phyloP scores from a whole-genome alignment of 92 coral and sea anemone species.

The Parazoanthus atlanticus region DNA sequence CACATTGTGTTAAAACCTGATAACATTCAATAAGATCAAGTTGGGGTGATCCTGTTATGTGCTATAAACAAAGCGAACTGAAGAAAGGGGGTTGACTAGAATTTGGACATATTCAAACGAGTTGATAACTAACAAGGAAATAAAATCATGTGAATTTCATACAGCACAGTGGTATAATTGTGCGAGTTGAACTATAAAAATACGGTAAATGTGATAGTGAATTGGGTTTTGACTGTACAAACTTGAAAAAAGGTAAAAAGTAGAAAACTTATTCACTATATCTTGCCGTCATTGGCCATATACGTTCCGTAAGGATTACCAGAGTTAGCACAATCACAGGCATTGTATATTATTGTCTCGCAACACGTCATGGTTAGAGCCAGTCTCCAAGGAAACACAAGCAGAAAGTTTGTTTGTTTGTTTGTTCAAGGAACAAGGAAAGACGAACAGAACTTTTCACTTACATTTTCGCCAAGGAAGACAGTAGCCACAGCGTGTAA shows the following conservation, averaged over 20 bases:
- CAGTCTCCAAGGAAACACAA: neutral
- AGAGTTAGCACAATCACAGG: neutral
- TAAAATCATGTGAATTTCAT: too few relatives aligned
- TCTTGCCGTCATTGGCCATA: neutral
- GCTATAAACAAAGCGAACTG: too few relatives aligned
- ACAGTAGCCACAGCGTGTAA: constrained; percentile 98
- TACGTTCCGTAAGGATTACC: neutral
- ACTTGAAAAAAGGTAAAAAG: neutral
- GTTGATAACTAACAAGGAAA: too few relatives aligned
- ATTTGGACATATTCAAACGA: too few relatives aligned
- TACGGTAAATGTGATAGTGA: neutral
- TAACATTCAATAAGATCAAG: neutral
- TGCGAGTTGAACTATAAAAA: neutral
- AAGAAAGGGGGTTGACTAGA: neutral
- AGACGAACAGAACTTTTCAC: constrained; percentile 1
- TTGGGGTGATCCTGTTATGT: neutral
- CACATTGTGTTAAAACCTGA: too few relatives aligned
- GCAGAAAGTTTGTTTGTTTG: neutral
- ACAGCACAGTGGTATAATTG: neutral
- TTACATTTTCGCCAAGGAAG: constrained; percentile 95
- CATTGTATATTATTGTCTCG: neutral
- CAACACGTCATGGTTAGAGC: neutral
- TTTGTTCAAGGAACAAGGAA: neutral
- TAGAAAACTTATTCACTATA: neutral
- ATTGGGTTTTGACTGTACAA: neutral